A percentile compares a stretch with the other conserved stretches of the same genome.
phyloP scores from a whole-genome alignment of 2,113 vertebrate species.

The Nannospalax galili region DNA sequence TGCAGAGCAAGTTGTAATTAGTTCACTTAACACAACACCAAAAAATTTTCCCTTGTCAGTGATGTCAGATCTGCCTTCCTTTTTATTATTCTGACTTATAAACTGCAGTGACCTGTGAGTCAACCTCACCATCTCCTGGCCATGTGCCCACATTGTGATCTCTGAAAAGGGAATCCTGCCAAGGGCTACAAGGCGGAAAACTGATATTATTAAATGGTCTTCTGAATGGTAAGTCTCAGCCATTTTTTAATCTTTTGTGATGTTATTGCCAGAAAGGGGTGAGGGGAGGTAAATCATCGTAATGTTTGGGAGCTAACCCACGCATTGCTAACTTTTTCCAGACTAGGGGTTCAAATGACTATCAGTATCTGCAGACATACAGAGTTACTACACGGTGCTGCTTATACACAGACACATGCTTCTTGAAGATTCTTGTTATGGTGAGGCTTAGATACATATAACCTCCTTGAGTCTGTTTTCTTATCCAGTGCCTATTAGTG shows the following conservation, averaged over 20 bases:
- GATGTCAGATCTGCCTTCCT: constrained; percentile 74
- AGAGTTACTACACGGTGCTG: not conserved
- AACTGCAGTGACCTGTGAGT: constrained; percentile 80
- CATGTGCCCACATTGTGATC: constrained; percentile 59
- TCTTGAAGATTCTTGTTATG: not conserved
- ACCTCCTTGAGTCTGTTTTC: not conserved
- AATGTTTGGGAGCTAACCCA: constrained; percentile 64
- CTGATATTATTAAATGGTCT: constrained; percentile 70
- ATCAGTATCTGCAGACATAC: not conserved
- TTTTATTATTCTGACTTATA: constrained; percentile 76
- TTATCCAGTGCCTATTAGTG: not conserved
- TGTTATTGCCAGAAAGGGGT: constrained; percentile 67
- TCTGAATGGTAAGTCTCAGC: constrained; percentile 59
- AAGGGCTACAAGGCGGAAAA: constrained; percentile 75
- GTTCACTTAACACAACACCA: constrained; percentile 70
- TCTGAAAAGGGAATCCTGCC: constrained; percentile 72
- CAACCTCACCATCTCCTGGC: constrained; percentile 78
- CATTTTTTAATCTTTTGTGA: constrained; percentile 66
- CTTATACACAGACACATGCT: not conserved
- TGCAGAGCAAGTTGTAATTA: constrained; percentile 69
- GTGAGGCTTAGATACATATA: not conserved
- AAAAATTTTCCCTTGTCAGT: constrained; percentile 65
- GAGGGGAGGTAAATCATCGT: constrained; percentile 34
- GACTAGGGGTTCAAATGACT: not conserved
- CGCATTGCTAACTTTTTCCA: constrained; percentile 53